Evolutionary conservation across 1,140 invertebrate species (phyloP).

Genomic region (Aphelenchoides avenae): DNA sequence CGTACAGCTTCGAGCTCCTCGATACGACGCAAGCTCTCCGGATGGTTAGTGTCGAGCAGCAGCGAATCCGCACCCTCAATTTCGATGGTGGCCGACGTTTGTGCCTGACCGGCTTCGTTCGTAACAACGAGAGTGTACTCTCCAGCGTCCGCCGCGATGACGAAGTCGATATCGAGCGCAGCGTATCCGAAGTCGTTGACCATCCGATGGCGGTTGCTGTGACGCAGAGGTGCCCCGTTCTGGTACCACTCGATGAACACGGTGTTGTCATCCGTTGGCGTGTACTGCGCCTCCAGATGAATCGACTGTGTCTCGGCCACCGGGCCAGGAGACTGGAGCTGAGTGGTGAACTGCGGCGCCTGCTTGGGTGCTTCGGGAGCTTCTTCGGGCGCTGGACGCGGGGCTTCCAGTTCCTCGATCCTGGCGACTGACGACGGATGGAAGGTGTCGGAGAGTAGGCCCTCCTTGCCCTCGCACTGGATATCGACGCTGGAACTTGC

Average conservation of each 20-base stretch:
- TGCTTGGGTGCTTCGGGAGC: slow-evolving; percentile 46
- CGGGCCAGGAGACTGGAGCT: slow-evolving; percentile 26
- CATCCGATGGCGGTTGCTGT: slow-evolving; percentile 64
- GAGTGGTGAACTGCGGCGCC: slow-evolving; percentile 45
- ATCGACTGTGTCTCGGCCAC: slow-evolving; percentile 53
- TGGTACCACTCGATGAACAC: slow-evolving; percentile 86
- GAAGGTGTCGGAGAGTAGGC: slow-evolving; percentile 54
- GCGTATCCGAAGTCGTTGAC: slow-evolving; percentile 82
- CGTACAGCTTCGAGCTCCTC: slow-evolving; percentile 77
- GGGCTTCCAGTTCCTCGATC: slow-evolving; percentile 54
- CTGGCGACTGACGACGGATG: slow-evolving; percentile 48
- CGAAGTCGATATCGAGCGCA: slow-evolving; percentile 80
- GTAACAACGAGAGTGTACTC: slow-evolving; percentile 79
- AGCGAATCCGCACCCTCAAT: slow-evolving; percentile 65
- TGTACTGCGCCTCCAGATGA: slow-evolving; percentile 56
- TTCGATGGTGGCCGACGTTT: slow-evolving; percentile 72
- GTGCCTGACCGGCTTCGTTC: slow-evolving; percentile 72
- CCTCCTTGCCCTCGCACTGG: slow-evolving; percentile 39
- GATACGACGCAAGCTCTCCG: slow-evolving; percentile 90
- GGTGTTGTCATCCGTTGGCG: slow-evolving; percentile 50
- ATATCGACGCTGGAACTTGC: slow-evolving; percentile 51
- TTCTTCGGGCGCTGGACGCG: slow-evolving; percentile 44
- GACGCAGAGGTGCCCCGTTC: slow-evolving; percentile 79
- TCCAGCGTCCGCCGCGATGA: slow-evolving; percentile 86
- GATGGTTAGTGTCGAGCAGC: slow-evolving; percentile 86